A percentile compares a stretch with the other conserved stretches of the same genome.
phyloP scores from a whole-genome alignment of 2,888 invertebrate genomes.

The Diaperis boleti region DNA sequence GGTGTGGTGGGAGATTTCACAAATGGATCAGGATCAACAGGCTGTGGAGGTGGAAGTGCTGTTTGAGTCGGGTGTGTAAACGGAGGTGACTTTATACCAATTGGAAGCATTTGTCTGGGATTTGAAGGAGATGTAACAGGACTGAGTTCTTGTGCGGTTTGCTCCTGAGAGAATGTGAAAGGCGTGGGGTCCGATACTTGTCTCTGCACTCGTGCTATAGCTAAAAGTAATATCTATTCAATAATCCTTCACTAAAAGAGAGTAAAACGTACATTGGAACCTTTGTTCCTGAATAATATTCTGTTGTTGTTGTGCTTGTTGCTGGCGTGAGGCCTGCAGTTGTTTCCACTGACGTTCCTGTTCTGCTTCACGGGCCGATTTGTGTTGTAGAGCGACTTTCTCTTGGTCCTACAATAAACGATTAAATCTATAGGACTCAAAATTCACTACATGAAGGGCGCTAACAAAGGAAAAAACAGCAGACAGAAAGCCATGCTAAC shows the following conservation, averaged over 20 bases:
- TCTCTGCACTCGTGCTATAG: constrained; percentile 71
- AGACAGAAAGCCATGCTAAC: constrained; percentile 43
- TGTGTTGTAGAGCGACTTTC: constrained; percentile 68
- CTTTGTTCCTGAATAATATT: constrained; percentile 83
- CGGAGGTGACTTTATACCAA: constrained; percentile 61
- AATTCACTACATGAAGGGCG: too few relatives aligned
- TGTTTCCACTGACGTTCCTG: constrained; percentile 92
- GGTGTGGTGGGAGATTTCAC: constrained; percentile 70
- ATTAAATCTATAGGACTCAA: too few relatives aligned
- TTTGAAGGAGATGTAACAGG: constrained; percentile 58
- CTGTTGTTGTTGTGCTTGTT: constrained; percentile 84
- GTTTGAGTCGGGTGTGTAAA: constrained; percentile 53
- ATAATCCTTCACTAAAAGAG: too few relatives aligned
- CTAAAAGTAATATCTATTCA: constrained; percentile 61
- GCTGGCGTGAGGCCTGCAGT: constrained; percentile 82
- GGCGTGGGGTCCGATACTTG: constrained; percentile 65
- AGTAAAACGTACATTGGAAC: constrained; percentile 73
- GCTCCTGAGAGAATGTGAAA: constrained; percentile 56
- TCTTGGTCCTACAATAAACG: constrained; percentile 57
- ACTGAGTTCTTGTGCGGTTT: constrained; percentile 60
- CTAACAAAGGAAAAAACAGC: too few relatives aligned
- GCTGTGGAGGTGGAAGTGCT: constrained; percentile 57
- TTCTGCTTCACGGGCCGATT: constrained; percentile 85
- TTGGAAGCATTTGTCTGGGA: constrained; percentile 57
- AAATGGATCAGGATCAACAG: constrained; percentile 66